These are phyloP conservation scores for Eurosta solidaginis DNA, from an alignment of 1,140 invertebrate species.

Conservation along the genomic window DNA sequence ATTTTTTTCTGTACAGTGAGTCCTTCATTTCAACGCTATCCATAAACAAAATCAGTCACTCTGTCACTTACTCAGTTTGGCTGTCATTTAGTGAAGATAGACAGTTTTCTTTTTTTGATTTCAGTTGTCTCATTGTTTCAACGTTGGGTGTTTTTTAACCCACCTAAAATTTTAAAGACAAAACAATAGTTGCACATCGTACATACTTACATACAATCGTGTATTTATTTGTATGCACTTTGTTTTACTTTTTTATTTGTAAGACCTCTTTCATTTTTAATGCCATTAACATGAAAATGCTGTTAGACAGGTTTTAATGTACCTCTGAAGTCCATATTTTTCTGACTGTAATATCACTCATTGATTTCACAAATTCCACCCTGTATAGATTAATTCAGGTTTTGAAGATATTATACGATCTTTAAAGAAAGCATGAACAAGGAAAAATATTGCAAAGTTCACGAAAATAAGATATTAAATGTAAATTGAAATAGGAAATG, in stretches of 20 bases:
- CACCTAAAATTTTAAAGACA: background rate
- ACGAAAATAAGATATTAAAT: too few relatives aligned
- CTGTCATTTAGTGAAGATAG: slow-evolving; percentile 12
- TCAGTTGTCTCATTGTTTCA: background rate
- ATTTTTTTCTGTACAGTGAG: too few relatives aligned
- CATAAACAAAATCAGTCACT: background rate
- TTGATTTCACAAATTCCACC: too few relatives aligned
- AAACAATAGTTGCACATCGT: background rate
- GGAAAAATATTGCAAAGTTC: too few relatives aligned
- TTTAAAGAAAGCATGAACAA: too few relatives aligned
- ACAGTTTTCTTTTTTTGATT: slow-evolving; percentile 5
- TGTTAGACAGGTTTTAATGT: too few relatives aligned
- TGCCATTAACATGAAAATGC: slow-evolving; percentile 9
- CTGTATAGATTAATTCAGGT: too few relatives aligned
- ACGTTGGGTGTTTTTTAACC: background rate
- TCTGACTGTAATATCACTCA: too few relatives aligned
- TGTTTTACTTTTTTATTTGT: background rate
- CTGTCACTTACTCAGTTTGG: background rate
- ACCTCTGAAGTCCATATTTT: too few relatives aligned
- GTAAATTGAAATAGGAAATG: too few relatives aligned
- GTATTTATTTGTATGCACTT: background rate
- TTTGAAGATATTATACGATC: too few relatives aligned
- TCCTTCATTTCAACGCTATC: too few relatives aligned
- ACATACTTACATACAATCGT: background rate
- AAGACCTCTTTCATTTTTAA: background rate